Base-by-base conservation (phyloP, 37 sponge, comb jelly and placozoan species). In the Spongilla lacustris region DNA sequence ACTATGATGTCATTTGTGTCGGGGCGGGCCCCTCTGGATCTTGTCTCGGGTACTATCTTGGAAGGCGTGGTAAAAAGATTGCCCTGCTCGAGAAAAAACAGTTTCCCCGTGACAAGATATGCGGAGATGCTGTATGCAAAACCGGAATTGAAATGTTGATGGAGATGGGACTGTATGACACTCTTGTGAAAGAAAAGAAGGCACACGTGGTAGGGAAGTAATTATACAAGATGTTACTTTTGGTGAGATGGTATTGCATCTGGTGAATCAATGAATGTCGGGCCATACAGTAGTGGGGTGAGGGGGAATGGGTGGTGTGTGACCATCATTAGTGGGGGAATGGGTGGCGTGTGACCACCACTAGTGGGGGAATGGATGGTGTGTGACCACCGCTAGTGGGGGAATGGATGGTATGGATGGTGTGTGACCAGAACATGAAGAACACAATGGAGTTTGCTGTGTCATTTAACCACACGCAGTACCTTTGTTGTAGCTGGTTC, bases 61-160 rank as follows among this genome's bases (percentile, higher is more conserved):
- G 68, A 68, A 91, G 78, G 50, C 21, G 31, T 14, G 91, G 87
- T 2, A 38, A 76, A 67, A 91, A 86, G 68, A 84, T 91, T 1
- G 69, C 86, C 0, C 37, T 86, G 23, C 73, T 91, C 66, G 91
- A 91, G 66, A 91, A 91, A 80, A 86, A 86, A 67, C 68, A 50
- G 46, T 91, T 91, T 48, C 91, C 91, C 6, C 82, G 91, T 9
- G 91, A 91, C 69, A 91, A 91, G 86, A 74, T 78, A 36, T 91
- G 91, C 38, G 91, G 91, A 66, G 91, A 91, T 49, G 91, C 91
- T 23, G 13, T 86, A 0, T 74, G 76, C 41, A 91, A 91, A 36
- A 91, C 91, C 37, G 91, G 50, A 2, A 85, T 91, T 36, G 91
- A 91, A 68, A 91, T 91, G 24, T 19, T 91, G 25, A 58, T 50